Percentiles rank a stretch among this genome's conserved stretches.
phyloP scores from a whole-genome alignment of 2,113 vertebrate species.

The Tragelaphus strepsiceros region DNA sequence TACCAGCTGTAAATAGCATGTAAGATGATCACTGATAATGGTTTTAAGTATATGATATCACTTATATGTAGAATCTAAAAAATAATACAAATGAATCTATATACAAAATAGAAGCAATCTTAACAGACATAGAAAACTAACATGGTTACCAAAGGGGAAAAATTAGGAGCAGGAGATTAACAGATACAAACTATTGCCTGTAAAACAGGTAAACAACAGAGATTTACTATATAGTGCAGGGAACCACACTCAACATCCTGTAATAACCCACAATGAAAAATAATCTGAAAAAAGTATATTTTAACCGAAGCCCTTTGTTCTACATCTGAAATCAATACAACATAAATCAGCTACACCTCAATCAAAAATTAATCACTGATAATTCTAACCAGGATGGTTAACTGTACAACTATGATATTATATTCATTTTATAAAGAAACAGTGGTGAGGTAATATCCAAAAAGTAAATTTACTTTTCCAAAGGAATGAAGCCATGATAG shows the following conservation, averaged over 20 bases:
- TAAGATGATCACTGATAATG: neutral
- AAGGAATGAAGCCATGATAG: neutral
- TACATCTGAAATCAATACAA: neutral
- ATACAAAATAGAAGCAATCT: neutral
- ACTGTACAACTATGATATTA: neutral
- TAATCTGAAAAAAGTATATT: neutral
- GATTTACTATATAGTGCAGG: neutral
- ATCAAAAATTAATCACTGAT: neutral
- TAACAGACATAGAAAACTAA: neutral
- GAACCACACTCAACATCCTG: neutral
- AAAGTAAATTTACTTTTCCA: neutral
- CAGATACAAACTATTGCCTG: neutral
- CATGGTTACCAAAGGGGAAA: neutral
- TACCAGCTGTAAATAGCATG: neutral
- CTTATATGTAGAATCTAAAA: neutral
- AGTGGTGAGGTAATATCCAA: neutral
- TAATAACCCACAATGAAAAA: neutral
- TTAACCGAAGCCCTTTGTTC: neutral
- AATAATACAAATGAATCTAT: neutral
- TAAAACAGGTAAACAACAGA: neutral
- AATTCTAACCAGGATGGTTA: neutral
- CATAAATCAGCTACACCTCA: neutral
- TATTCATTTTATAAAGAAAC: slow-evolving; percentile 8
- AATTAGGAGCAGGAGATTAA: neutral
- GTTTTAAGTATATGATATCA: neutral